Base-by-base conservation (phyloP, 2,888 invertebrate species). In the Myopa tessellatipennis region DNA sequence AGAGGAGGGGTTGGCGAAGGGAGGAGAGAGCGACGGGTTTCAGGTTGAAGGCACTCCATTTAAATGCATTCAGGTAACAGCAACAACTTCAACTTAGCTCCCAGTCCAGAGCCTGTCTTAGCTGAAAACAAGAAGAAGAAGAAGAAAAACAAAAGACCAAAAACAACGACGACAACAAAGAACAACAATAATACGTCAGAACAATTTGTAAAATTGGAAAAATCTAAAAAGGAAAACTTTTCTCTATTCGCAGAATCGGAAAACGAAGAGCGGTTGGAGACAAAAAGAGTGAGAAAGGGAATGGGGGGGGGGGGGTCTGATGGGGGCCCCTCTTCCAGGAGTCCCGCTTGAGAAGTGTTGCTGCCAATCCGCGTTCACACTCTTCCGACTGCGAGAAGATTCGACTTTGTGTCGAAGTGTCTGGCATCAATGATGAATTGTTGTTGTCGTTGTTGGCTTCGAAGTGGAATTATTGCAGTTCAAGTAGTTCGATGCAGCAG, bases 381-480 rank as follows among this genome's bases (percentile, higher is more conserved):
- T 45, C n/a, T 6, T 16, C 71, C 36, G 58, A 26, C 34, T 16
- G 6, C 61, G 34, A 34, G 14, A 40, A 63, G 12, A n/a, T 26
- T 34, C 52, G 65, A 38, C 65, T 74, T 65, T 74, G 65, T 74
- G 50, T 65, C 55, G 55, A 74, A 65, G 74, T 74, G 74, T 74
- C 52, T 65, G 74, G 45, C 65, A 36, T 50, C 74, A 63, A 65
- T 74, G 65, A 74, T 74, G 74, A 74, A 4, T 10, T 45, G 45
- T 10, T 45, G 45, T 45, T 45, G 45, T 65, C 52, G 74, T 65
- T 74, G 74, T 63, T 74, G 74, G 65, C 65, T 74, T 63, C 63
- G 74, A 74, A 74, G 74, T 65, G 65, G 74, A 74, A 63, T 73
- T 73, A 73, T 73, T 61, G 73, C 73, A 73, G 63, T 61, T 73